These are phyloP conservation scores for Caenorhabditis sp. DNA, from an alignment of 2,888 invertebrate genomes.

Conservation along the genomic window DNA sequence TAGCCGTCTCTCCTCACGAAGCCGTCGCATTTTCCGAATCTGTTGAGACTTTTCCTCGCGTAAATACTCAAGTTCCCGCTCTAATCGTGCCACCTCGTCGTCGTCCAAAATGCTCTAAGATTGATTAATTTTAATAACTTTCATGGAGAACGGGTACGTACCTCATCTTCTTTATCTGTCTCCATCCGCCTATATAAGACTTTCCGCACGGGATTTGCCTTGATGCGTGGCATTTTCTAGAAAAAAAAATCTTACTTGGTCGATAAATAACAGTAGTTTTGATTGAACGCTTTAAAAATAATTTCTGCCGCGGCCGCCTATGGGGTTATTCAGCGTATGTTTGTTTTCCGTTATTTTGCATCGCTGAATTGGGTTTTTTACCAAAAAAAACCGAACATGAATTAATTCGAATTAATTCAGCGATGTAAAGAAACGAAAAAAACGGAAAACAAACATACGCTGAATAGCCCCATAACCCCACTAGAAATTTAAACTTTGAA, in stretches of 20 bases:
- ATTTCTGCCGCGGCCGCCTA: too few relatives aligned
- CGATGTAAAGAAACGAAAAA: too few relatives aligned
- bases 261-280: too few relatives aligned
- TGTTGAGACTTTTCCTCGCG: conserved; percentile 17
- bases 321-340: too few relatives aligned
- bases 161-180: background rate
- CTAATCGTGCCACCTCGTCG: conserved; percentile 20
- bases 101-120: conserved; percentile 26
- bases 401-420: too few relatives aligned
- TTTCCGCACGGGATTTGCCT: background rate
- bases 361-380: too few relatives aligned
- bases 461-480: too few relatives aligned
- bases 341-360: too few relatives aligned
- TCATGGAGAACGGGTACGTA: background rate
- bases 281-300: too few relatives aligned
- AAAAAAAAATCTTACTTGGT: background rate
- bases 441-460: background rate
- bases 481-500: background rate
- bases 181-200: background rate
- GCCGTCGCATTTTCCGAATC: conserved; percentile 20
- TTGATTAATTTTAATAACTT: background rate
- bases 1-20: background rate
- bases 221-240: conserved; percentile 28
- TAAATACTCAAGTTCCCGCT: conserved; percentile 12
- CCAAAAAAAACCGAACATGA: too few relatives aligned